Evolutionary conservation across 2,888 invertebrate genomes (phyloP).

Genomic region (Acleris laterana): DNA sequence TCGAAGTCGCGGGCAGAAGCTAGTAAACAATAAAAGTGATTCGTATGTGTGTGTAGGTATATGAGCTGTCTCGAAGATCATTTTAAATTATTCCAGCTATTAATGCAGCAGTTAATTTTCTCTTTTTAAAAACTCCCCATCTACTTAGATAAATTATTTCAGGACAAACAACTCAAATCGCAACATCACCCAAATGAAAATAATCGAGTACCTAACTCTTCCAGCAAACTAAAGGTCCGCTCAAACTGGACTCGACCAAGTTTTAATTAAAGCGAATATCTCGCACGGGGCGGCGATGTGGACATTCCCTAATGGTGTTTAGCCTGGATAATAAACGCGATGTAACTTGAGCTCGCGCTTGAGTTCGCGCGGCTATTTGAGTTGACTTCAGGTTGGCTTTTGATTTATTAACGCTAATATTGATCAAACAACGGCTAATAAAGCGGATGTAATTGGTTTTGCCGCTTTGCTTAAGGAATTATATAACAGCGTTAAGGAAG

Average conservation of each 20-base stretch:
- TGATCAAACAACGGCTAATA: constrained; percentile 27
- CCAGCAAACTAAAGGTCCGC: constrained; percentile 48
- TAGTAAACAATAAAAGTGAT: too few species aligned
- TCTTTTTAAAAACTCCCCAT: too few species aligned
- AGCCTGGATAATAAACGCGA: constrained; percentile 56
- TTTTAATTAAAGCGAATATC: constrained; percentile 79
- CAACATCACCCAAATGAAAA: constrained; percentile 4
- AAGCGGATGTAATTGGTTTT: constrained; percentile 7
- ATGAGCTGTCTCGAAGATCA: too few species aligned
- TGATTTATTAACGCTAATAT: constrained; percentile 36
- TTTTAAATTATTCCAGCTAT: too few species aligned
- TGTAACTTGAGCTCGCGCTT: constrained; percentile 27
- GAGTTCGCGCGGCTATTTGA: constrained; percentile 26
- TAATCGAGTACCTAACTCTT: constrained; percentile 38
- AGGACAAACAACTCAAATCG: neutral
- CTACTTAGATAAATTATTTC: too few species aligned
- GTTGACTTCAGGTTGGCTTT: constrained; percentile 32
- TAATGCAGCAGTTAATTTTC: too few species aligned
- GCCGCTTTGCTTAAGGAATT: neutral
- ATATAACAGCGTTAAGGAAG: too few species aligned
- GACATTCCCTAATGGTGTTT: constrained; percentile 67
- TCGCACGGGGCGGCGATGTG: constrained; percentile 63
- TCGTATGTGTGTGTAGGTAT: too few species aligned
- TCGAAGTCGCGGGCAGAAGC: too few species aligned
- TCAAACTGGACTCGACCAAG: constrained; percentile 61